Conservation (phyloP, 2,797 vertebrate genomes). For the Karalla daura region DNA sequence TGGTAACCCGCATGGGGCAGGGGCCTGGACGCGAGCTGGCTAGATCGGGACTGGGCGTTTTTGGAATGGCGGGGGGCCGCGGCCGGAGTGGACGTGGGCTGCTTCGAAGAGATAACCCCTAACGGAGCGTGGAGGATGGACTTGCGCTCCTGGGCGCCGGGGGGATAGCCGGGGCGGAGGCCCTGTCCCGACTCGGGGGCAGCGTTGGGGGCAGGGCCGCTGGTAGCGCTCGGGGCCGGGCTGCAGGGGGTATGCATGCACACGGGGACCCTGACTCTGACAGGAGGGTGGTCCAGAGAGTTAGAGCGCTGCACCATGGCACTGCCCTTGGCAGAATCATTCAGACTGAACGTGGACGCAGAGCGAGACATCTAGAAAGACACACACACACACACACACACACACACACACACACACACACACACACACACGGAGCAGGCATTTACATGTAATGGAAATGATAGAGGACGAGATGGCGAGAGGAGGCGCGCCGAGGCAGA, state of each 20-base stretch:
- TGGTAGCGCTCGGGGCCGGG: conserved; percentile 48
- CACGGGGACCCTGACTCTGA: conserved; percentile 76
- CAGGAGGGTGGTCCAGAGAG: conserved; percentile 85
- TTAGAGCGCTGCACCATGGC: conserved; percentile 85
- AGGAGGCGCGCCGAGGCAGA: neutral
- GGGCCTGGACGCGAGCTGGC: conserved; percentile 20
- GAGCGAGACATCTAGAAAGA: conserved; percentile 86
- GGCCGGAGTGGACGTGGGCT: neutral
- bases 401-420: no score
- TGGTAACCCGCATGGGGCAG: conserved; percentile 27
- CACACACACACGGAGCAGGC: conserved; percentile 41
- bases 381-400: no score
- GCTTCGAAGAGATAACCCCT: conserved; percentile 11
- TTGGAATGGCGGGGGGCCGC: conserved; percentile 15
- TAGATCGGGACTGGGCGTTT: conserved; percentile 23
- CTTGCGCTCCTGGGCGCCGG: conserved; percentile 1
- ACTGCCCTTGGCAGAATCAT: conserved; percentile 80
- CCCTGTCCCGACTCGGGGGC: conserved; percentile 12
- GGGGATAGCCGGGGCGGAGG: neutral
- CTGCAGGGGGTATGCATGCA: conserved; percentile 76
- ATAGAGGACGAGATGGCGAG: conserved; percentile 8
- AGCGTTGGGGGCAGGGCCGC: neutral
- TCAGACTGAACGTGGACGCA: conserved; percentile 86
- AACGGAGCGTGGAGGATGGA: conserved; percentile 33
- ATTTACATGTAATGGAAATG: conserved; percentile 26